Percentiles rank a stretch among this genome's conserved stretches.
phyloP scores from a whole-genome alignment of 1,140 invertebrate genomes.

The Augochlora pura region DNA sequence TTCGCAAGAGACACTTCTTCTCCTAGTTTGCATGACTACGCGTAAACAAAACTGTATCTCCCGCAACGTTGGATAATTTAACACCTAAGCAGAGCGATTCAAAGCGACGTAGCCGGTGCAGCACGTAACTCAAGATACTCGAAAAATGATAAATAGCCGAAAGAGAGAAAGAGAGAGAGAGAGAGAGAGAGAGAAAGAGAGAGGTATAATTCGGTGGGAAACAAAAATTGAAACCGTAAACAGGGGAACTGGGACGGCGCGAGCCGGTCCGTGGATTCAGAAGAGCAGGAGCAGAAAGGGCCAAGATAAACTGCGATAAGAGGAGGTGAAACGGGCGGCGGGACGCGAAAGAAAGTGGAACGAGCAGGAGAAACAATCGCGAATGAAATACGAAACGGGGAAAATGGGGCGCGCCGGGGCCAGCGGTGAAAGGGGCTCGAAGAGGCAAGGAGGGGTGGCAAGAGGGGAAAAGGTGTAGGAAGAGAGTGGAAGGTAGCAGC shows the following conservation, averaged over 20 bases:
- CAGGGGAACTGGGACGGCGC: not conserved
- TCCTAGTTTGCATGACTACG: too few relatives aligned
- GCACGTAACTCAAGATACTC: not conserved
- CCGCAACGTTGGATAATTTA: not conserved
- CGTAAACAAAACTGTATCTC: not conserved
- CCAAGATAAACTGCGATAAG: conserved; percentile 15
- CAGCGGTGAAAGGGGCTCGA: too few relatives aligned
- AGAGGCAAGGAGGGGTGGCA: too few relatives aligned
- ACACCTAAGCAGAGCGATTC: not conserved
- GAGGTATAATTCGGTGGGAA: not conserved
- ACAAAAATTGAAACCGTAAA: not conserved
- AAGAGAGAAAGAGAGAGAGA: too few relatives aligned
- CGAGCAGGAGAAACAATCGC: conserved; percentile 29
- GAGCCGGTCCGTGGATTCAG: not conserved
- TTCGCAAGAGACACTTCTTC: too few relatives aligned
- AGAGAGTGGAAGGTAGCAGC: not conserved
- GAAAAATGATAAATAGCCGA: not conserved
- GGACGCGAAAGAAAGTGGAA: conserved; percentile 13
- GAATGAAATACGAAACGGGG: conserved; percentile 22
- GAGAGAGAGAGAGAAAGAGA: too few relatives aligned
- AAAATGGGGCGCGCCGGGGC: conserved; percentile 15
- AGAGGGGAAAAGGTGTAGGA: too few relatives aligned
- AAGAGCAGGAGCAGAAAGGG: too few relatives aligned
- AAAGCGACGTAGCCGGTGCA: too few relatives aligned
- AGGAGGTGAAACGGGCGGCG: not conserved